Evolutionary conservation across 2,888 invertebrate species (phyloP).

Genomic region (Machimus atricapillus): DNA sequence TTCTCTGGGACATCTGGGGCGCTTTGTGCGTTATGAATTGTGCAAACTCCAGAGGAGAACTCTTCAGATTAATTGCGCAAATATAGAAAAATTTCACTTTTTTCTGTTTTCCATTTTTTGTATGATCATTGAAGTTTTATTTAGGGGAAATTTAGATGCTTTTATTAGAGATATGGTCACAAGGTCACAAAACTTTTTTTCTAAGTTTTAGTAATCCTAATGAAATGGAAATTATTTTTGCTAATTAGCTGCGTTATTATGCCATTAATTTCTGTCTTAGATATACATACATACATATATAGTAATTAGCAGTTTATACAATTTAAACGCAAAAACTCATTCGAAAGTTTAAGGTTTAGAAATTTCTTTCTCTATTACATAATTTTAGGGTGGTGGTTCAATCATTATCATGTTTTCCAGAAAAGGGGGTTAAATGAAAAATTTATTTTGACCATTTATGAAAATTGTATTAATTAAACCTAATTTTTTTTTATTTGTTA

Average conservation of each 20-base stretch:
- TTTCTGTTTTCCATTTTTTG: neutral
- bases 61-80: conserved; percentile 22
- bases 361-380: too few species aligned
- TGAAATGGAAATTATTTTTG: neutral
- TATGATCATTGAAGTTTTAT: neutral
- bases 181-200: neutral
- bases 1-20: neutral
- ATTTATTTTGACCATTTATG: too few species aligned
- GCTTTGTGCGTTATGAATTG: conserved; percentile 6
- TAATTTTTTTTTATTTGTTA: too few species aligned
- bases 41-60: neutral
- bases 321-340: neutral
- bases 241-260: neutral
- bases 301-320: too few species aligned
- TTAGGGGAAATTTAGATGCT: neutral
- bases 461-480: too few species aligned
- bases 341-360: too few species aligned
- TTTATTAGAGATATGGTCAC: neutral
- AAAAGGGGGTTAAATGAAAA: too few species aligned
- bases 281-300: too few species aligned
- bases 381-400: too few species aligned
- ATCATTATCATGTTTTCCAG: too few species aligned
- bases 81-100: conserved; percentile 37
- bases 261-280: neutral
- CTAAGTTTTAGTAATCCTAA: neutral